Conservation (phyloP, 2,888 invertebrate genomes). For the Notodonta ziczac region DNA sequence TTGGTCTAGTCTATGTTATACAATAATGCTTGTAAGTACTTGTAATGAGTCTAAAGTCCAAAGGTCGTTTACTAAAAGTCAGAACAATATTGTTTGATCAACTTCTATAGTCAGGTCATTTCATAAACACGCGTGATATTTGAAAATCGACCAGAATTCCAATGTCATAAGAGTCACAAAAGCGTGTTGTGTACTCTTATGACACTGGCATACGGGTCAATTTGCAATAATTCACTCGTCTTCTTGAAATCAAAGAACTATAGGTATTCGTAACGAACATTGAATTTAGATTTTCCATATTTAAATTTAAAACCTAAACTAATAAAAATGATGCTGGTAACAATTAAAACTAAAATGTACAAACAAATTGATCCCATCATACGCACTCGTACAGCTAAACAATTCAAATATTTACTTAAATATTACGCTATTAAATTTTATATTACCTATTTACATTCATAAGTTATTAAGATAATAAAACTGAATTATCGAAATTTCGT, state of each 20-base stretch:
- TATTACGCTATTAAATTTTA: slow-evolving; percentile 65
- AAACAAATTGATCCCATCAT: slow-evolving; percentile 79
- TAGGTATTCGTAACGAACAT: slow-evolving; percentile 7
- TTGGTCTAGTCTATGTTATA: slow-evolving; percentile 29
- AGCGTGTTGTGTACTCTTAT: too few relatives aligned
- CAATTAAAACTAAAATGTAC: slow-evolving; percentile 49
- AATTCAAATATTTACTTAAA: slow-evolving; percentile 60
- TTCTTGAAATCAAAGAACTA: too few relatives aligned
- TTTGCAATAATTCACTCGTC: too few relatives aligned
- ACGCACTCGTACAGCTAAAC: slow-evolving; percentile 66
- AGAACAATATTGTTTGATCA: slow-evolving; percentile 27
- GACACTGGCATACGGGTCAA: too few relatives aligned
- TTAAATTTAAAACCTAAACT: slow-evolving; percentile 7
- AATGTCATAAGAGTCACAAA: too few relatives aligned
- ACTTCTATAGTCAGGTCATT: too few relatives aligned
- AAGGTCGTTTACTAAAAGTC: slow-evolving; percentile 14
- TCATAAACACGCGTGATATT: too few relatives aligned
- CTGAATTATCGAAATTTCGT: slow-evolving; percentile 83
- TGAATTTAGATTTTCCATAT: slow-evolving; percentile 8
- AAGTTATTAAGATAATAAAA: slow-evolving; percentile 76
- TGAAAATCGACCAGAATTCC: too few relatives aligned
- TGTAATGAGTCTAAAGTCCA: neutral
- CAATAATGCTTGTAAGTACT: slow-evolving; percentile 17
- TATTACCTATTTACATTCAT: slow-evolving; percentile 72
- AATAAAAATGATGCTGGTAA: slow-evolving; percentile 5